Conservation (phyloP, 2,113 vertebrate genomes). For the Nibea albiflora region DNA sequence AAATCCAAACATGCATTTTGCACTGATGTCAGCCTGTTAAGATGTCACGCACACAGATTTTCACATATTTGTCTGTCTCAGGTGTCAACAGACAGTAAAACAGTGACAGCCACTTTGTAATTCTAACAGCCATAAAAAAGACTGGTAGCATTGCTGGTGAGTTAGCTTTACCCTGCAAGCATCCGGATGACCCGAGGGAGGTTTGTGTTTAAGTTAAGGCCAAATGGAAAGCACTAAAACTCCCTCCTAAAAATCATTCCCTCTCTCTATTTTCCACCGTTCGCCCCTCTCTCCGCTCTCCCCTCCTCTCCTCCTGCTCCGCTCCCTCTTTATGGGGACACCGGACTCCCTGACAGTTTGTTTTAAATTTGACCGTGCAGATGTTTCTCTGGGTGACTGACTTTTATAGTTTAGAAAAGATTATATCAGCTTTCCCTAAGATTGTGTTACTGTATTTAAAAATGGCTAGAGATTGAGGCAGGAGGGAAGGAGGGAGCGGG, state of each 20-base stretch:
- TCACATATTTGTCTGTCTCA: constrained; percentile 46
- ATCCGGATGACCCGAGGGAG: constrained; percentile 58
- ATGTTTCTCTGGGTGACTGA: constrained; percentile 89
- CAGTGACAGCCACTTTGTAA: constrained; percentile 64
- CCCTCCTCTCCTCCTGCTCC: constrained; percentile 42
- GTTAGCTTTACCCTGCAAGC: constrained; percentile 60
- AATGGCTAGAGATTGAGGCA: constrained; percentile 69
- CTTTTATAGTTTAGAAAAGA: constrained; percentile 91
- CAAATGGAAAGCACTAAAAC: constrained; percentile 78
- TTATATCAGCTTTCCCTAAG: constrained; percentile 88
- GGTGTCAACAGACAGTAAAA: constrained; percentile 67
- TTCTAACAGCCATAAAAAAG: constrained; percentile 53
- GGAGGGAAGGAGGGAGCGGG: constrained; percentile 6
- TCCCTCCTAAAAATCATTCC: constrained; percentile 64
- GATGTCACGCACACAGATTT: constrained; percentile 30
- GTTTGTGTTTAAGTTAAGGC: constrained; percentile 64
- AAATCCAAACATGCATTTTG: constrained; percentile 24
- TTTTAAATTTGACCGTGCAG: constrained; percentile 90
- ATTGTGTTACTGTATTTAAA: constrained; percentile 90
- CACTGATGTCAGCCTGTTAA: constrained; percentile 36
- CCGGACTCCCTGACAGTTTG: constrained; percentile 87
- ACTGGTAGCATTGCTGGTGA: constrained; percentile 49
- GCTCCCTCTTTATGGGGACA: constrained; percentile 85
- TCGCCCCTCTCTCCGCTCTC: constrained; percentile 30
- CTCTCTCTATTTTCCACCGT: constrained; percentile 62